phyloP scores from a whole-genome alignment of 1,140 invertebrate genomes.

The Stegodyphus mimosarum region DNA sequence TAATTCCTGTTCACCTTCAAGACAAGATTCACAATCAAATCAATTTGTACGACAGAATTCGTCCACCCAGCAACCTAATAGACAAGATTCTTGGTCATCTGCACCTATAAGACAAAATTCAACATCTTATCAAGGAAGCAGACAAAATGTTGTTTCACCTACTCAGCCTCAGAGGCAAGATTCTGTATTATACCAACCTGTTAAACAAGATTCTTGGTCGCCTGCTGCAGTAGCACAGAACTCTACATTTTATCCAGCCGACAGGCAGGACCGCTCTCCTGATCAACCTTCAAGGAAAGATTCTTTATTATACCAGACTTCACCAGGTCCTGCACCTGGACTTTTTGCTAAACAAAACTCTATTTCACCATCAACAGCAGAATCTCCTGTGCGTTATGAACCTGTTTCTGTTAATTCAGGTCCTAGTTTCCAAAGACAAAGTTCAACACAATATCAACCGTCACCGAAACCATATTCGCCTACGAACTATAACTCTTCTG shows the following conservation, averaged over 20 bases:
- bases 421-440: constrained; percentile 36
- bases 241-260: not conserved
- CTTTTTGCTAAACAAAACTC: constrained; percentile 35
- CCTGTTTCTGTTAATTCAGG: constrained; percentile 8
- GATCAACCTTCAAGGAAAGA: not conserved
- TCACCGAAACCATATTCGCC: constrained; percentile 47
- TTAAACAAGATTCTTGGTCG: constrained; percentile 7
- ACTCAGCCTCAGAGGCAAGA: not conserved
- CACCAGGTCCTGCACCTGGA: not conserved
- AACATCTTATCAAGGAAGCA: not conserved
- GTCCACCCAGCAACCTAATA: not conserved
- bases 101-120: not conserved
- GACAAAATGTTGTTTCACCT: not conserved
- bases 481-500: not conserved
- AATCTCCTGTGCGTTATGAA: constrained; percentile 15
- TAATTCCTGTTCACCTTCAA: not conserved
- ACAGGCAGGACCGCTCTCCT: not conserved
- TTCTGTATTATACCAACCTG: not conserved
- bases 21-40: constrained; percentile 4
- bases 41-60: not conserved
- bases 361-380: not conserved
- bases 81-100: constrained; percentile 11
- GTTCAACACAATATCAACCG: constrained; percentile 39
- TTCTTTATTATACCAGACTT: not conserved
- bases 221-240: not conserved